phyloP scores from a whole-genome alignment of 2,888 invertebrate species.

The Polydrusus tereticollis region DNA sequence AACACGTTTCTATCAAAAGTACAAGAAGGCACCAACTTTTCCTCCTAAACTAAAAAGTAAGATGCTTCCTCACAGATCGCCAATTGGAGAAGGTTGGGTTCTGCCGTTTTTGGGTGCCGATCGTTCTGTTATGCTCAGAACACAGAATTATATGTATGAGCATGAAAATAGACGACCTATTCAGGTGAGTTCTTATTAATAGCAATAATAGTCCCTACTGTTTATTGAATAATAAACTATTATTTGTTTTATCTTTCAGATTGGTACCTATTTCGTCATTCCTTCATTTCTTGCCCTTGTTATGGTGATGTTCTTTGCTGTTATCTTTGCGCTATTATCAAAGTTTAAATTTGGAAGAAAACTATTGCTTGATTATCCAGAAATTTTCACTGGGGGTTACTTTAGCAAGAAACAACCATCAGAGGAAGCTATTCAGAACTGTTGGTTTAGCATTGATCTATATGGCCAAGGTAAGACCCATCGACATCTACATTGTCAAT shows the following conservation, averaged over 20 bases:
- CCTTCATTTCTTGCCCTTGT: conserved; percentile 71
- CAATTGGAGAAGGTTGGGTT: conserved; percentile 56
- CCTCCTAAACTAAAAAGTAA: conserved; percentile 67
- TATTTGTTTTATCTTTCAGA: conserved; percentile 11
- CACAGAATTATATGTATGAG: conserved; percentile 83
- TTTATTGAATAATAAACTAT: background rate
- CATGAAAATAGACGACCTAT: conserved; percentile 79
- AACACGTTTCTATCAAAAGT: conserved; percentile 70
- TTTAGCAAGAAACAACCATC: conserved; percentile 77
- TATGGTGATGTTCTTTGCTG: conserved; percentile 70
- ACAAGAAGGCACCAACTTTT: conserved; percentile 74
- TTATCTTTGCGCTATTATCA: conserved; percentile 70
- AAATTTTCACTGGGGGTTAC: conserved; percentile 68
- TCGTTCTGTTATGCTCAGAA: conserved; percentile 83
- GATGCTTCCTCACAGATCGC: conserved; percentile 52
- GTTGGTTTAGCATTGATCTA: conserved; percentile 77
- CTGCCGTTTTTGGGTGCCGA: conserved; percentile 85
- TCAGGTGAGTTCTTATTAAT: conserved; percentile 76
- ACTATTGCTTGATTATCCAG: conserved; percentile 61
- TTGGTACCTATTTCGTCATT: conserved; percentile 73
- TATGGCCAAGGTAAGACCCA: conserved; percentile 72
- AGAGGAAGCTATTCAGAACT: conserved; percentile 72
- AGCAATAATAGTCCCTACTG: no score
- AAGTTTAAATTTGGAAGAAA: conserved; percentile 71
- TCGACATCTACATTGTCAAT: no score